A percentile compares a stretch with the other conserved stretches of the same genome.
Evolutionary conservation across 1,140 invertebrate species (phyloP).

Genomic region (Meteorus sp.): DNA sequence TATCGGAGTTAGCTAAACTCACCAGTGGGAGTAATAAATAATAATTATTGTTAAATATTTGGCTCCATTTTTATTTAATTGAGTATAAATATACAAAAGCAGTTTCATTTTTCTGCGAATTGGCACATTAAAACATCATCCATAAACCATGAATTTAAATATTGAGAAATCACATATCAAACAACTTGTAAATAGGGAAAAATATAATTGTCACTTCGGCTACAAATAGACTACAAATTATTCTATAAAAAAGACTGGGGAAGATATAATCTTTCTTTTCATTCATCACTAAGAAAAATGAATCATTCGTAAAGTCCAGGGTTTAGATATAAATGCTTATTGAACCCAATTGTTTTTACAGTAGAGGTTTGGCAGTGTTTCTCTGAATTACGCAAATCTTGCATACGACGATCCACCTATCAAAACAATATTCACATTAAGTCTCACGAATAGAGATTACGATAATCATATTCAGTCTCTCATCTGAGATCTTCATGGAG

Average conservation of each 20-base stretch:
- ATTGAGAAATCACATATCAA: no score
- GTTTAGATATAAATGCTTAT: constrained; percentile 65
- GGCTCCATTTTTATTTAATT: no score
- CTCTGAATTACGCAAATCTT: constrained; percentile 34
- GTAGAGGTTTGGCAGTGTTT: constrained; percentile 61
- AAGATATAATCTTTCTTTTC: background rate
- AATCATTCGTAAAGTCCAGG: constrained; percentile 59
- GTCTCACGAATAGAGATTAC: background rate
- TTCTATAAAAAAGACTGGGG: background rate
- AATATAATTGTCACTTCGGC: no score
- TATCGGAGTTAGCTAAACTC: no score
- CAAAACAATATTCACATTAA: background rate
- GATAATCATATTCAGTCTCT: background rate
- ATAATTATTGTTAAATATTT: no score
- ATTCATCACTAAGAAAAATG: constrained; percentile 4
- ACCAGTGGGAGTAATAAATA: no score
- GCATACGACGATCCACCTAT: constrained; percentile 40
- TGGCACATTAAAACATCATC: no score
- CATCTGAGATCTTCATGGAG: background rate
- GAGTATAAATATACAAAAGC: no score
- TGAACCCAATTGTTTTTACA: constrained; percentile 63
- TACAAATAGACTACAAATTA: no score
- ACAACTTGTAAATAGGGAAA: no score
- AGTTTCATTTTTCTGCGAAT: no score
- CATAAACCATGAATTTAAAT: no score